Conservation (phyloP, 2,888 invertebrate species). For the Sericinus montela region DNA sequence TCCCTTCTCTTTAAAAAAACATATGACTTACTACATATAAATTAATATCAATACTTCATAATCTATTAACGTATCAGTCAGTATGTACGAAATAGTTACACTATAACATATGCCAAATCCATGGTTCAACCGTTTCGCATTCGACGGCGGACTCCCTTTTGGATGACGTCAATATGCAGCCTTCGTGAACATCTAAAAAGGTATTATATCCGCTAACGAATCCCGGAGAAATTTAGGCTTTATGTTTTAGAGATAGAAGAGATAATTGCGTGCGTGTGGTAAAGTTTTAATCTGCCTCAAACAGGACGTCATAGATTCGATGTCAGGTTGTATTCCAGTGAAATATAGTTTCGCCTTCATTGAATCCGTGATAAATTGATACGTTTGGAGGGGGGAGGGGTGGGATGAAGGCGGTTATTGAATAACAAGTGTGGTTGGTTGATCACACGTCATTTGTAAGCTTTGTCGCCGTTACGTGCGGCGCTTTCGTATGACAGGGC, state of each 20-base stretch:
- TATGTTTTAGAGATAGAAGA: neutral
- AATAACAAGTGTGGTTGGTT: conserved; percentile 72
- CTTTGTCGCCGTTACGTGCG: conserved; percentile 34
- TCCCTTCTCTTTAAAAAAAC: no score
- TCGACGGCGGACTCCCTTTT: conserved; percentile 72
- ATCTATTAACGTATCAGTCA: conserved; percentile 17
- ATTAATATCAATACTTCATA: neutral
- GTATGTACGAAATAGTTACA: conserved; percentile 59
- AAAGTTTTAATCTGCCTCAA: conserved; percentile 37
- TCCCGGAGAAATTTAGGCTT: conserved; percentile 8
- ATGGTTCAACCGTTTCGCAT: conserved; percentile 76
- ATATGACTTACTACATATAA: no score
- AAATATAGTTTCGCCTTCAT: conserved; percentile 78
- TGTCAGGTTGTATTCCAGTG: conserved; percentile 64
- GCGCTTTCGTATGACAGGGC: conserved; percentile 20
- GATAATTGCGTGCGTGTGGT: conserved; percentile 10
- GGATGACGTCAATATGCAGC: conserved; percentile 76
- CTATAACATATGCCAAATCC: conserved; percentile 79
- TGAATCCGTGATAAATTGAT: conserved; percentile 77
- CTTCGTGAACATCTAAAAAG: conserved; percentile 31
- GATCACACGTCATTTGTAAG: conserved; percentile 47
- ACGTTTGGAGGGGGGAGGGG: conserved; percentile 50
- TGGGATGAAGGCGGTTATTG: conserved; percentile 71
- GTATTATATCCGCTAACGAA: conserved; percentile 21
- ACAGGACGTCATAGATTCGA: conserved; percentile 43